phyloP scores from a whole-genome alignment of 2,113 vertebrate genomes.

The Litocranius walleri region DNA sequence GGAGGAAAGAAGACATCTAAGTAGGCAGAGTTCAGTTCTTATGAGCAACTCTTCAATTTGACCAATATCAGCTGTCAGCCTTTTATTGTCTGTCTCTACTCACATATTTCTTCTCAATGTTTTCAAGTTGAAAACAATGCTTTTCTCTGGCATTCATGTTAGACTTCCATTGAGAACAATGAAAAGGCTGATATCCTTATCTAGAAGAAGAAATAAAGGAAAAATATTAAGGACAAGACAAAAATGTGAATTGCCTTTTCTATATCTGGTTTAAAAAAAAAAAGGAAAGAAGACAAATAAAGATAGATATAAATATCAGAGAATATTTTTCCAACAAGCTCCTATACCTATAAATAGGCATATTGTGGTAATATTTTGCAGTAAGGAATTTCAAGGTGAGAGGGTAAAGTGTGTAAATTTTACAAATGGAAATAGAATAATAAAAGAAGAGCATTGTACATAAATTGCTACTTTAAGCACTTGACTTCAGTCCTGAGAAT shows the following conservation, averaged over 20 bases:
- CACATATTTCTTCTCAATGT: not conserved
- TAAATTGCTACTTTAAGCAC: not conserved
- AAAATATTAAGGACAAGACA: not conserved
- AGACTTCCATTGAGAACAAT: not conserved
- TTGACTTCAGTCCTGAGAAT: not conserved
- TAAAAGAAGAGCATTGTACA: not conserved
- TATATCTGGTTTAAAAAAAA: not conserved
- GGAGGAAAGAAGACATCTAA: not conserved
- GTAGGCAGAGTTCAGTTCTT: not conserved
- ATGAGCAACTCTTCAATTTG: not conserved
- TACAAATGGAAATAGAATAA: not conserved
- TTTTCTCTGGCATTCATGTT: not conserved
- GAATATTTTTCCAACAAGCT: not conserved
- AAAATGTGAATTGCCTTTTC: not conserved
- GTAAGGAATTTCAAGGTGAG: not conserved
- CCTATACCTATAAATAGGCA: not conserved
- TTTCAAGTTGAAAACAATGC: not conserved
- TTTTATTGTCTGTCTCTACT: not conserved
- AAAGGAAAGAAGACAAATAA: not conserved
- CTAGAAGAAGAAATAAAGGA: not conserved
- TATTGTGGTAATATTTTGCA: not conserved
- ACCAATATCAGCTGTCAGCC: not conserved
- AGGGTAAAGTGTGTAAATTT: not conserved
- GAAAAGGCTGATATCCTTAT: not conserved
- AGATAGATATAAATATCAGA: not conserved